Conservation (phyloP, 2,113 vertebrate genomes). For the Nematolebias whitei region DNA sequence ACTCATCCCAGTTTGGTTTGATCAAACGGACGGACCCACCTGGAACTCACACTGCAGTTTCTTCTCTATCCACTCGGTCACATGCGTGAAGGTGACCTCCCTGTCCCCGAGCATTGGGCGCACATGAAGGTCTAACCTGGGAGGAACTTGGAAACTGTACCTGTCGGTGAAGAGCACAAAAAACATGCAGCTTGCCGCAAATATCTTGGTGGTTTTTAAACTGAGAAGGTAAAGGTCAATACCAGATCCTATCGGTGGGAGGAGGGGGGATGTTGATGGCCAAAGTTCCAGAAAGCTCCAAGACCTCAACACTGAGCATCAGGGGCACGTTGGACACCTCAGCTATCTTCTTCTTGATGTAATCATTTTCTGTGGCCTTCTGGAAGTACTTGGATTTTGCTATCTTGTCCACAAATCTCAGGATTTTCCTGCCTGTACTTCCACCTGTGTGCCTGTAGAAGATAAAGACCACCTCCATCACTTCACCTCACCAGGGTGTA, state of each 20-base stretch:
- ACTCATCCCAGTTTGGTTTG: neutral
- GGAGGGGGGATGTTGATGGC: constrained; percentile 86
- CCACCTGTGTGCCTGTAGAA: constrained; percentile 56
- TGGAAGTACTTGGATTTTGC: constrained; percentile 90
- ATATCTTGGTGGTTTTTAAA: neutral
- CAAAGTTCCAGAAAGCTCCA: constrained; percentile 84
- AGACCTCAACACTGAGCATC: constrained; percentile 86
- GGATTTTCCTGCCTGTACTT: constrained; percentile 84
- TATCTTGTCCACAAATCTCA: constrained; percentile 87
- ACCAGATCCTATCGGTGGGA: constrained; percentile 82
- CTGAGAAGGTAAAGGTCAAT: constrained; percentile 2
- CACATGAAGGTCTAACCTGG: constrained; percentile 85
- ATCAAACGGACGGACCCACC: constrained; percentile 68
- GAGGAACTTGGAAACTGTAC: constrained; percentile 87
- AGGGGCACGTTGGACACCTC: constrained; percentile 88
- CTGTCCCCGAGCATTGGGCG: constrained; percentile 84
- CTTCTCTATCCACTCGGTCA: constrained; percentile 88
- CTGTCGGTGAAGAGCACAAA: constrained; percentile 47
- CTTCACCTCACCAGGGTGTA: neutral
- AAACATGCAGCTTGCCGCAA: neutral
- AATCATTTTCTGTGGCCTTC: constrained; percentile 88
- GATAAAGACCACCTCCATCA: neutral
- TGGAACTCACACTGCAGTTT: constrained; percentile 88
- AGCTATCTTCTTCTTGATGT: constrained; percentile 88
- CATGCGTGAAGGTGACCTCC: constrained; percentile 86